Evolutionary conservation across 2,113 vertebrate genomes (phyloP).

Genomic region (Aptenodytes patagonicus): DNA sequence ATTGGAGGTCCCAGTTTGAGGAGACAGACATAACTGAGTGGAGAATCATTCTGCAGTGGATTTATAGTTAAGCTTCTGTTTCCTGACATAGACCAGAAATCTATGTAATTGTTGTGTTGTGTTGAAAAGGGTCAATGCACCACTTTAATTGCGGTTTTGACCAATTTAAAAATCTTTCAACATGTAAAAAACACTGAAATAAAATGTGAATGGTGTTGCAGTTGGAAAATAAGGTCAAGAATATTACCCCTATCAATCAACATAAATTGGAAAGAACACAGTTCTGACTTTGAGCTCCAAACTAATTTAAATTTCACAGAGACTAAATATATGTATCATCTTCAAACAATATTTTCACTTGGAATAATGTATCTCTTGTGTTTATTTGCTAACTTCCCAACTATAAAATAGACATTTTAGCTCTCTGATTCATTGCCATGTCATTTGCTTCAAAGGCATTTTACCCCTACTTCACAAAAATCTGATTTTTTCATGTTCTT

Average conservation of each 20-base stretch:
- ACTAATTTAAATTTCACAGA: background rate
- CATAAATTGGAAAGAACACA: background rate
- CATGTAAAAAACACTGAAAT: background rate
- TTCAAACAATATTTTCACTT: constrained; percentile 10
- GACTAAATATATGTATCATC: background rate
- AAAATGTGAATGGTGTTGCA: background rate
- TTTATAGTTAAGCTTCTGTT: background rate
- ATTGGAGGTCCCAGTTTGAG: background rate
- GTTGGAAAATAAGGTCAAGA: background rate
- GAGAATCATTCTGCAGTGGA: background rate
- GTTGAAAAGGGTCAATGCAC: background rate
- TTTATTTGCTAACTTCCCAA: constrained; percentile 46
- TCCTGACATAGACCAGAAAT: background rate
- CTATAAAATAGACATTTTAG: background rate
- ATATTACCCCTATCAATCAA: background rate
- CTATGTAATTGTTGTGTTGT: background rate
- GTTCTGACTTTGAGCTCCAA: background rate
- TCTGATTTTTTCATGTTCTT: constrained; percentile 8
- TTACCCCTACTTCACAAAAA: constrained; percentile 24
- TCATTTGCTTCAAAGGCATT: background rate
- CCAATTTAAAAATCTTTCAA: background rate
- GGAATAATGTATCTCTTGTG: background rate
- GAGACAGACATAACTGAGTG: background rate
- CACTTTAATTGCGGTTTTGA: background rate
- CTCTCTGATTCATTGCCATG: background rate